Conservation (phyloP, 2,797 vertebrate species). For the Sus cebifrons region DNA sequence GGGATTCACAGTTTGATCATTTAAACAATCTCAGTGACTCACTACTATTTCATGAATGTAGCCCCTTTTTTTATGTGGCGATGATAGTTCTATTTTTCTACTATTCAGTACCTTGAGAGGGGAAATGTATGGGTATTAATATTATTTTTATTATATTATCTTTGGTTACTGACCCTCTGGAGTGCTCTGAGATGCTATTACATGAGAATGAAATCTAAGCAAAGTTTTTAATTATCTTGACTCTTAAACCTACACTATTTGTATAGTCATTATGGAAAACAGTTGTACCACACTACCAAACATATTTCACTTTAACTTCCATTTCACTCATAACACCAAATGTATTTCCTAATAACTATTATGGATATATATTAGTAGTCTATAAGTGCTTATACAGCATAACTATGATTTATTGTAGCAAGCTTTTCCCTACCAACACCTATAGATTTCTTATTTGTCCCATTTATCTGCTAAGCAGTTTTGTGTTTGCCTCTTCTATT, state of each 20-base stretch:
- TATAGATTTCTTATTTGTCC: background rate
- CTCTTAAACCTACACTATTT: background rate
- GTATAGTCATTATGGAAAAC: too few species aligned
- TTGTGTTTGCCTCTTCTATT: background rate
- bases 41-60: background rate
- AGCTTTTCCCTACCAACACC: background rate
- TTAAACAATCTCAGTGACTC: background rate
- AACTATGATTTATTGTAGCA: background rate
- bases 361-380: background rate
- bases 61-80: too few species aligned
- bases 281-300: background rate
- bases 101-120: background rate
- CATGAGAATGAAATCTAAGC: background rate
- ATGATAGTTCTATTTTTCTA: background rate
- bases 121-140: background rate
- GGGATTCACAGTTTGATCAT: background rate
- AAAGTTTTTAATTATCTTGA: background rate
- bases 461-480: background rate
- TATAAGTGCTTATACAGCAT: background rate
- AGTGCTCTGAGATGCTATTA: background rate
- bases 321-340: background rate
- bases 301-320: background rate
- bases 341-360: background rate
- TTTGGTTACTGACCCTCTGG: background rate
- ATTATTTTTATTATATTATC: too few species aligned